A percentile compares a stretch with the other conserved stretches of the same genome.
phyloP scores from a whole-genome alignment of 2,113 vertebrate genomes.

The Loxodonta africana region DNA sequence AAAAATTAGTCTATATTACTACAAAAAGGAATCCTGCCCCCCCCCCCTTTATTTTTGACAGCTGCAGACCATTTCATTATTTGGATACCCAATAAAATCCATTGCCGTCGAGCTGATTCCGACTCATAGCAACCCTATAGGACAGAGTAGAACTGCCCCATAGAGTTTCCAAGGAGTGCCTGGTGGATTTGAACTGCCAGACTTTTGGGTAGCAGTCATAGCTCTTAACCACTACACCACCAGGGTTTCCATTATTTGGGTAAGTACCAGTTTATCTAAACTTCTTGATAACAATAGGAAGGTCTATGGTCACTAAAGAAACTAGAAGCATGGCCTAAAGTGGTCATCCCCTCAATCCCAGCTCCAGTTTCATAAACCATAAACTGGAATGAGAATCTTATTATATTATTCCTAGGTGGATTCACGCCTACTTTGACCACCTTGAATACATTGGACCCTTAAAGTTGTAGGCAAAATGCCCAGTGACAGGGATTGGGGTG shows the following conservation, averaged over 20 bases:
- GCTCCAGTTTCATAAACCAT: not conserved
- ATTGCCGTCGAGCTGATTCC: too few species aligned
- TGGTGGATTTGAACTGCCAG: too few species aligned
- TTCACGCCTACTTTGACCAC: not conserved
- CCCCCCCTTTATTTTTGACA: not conserved
- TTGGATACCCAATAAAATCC: not conserved
- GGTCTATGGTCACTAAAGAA: not conserved
- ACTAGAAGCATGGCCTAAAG: not conserved
- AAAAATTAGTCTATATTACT: not conserved
- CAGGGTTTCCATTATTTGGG: not conserved
- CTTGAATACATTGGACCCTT: not conserved
- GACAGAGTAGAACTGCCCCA: too few species aligned
- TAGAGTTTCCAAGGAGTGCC: too few species aligned
- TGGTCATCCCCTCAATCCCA: not conserved
- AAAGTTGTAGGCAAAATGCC: not conserved
- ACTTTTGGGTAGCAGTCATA: too few species aligned
- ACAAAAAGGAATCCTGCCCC: not conserved
- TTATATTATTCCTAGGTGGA: not conserved
- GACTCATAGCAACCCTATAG: too few species aligned
- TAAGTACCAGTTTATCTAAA: not conserved
- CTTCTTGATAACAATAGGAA: not conserved
- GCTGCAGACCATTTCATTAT: not conserved
- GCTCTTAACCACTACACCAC: too few species aligned
- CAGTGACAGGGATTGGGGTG: not conserved
- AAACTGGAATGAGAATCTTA: not conserved